Evolutionary conservation across 2,113 vertebrate genomes (phyloP).

Genomic region (Girardinichthys multiradiatus): DNA sequence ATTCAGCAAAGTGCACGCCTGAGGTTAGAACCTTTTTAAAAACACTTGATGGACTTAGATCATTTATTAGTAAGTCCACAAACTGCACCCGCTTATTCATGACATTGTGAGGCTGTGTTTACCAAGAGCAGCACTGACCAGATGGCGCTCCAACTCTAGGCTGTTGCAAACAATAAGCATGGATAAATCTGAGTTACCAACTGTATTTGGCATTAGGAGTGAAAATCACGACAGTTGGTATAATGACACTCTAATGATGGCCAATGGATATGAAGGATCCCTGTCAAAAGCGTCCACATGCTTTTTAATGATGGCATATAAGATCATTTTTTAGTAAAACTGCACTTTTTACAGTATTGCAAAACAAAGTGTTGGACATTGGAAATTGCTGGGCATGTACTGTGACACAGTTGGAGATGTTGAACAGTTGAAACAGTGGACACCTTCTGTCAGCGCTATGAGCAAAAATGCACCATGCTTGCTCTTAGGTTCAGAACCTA

Average conservation of each 20-base stretch:
- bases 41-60: not conserved
- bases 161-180: slow-evolving; percentile 11
- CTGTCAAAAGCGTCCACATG: slow-evolving; percentile 22
- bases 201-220: not conserved
- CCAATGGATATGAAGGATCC: not conserved
- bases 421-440: too few species aligned
- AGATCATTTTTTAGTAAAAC: not conserved
- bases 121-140: not conserved
- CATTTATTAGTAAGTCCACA: not conserved
- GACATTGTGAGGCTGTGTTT: fast-evolving
- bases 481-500: too few species aligned
- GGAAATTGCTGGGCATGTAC: too few species aligned
- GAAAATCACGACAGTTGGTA: not conserved
- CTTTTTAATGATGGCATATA: slow-evolving; percentile 13
- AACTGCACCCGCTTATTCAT: not conserved
- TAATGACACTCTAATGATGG: not conserved
- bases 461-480: too few species aligned
- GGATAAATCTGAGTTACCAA: not conserved
- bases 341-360: not conserved
- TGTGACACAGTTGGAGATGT: too few species aligned
- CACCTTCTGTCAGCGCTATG: too few species aligned
- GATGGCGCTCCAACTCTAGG: not conserved
- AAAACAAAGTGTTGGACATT: not conserved
- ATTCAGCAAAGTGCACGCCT: not conserved
- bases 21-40: not conserved